phyloP scores from a whole-genome alignment of 92 coral and sea anemone genomes.

The Ricordea florida region DNA sequence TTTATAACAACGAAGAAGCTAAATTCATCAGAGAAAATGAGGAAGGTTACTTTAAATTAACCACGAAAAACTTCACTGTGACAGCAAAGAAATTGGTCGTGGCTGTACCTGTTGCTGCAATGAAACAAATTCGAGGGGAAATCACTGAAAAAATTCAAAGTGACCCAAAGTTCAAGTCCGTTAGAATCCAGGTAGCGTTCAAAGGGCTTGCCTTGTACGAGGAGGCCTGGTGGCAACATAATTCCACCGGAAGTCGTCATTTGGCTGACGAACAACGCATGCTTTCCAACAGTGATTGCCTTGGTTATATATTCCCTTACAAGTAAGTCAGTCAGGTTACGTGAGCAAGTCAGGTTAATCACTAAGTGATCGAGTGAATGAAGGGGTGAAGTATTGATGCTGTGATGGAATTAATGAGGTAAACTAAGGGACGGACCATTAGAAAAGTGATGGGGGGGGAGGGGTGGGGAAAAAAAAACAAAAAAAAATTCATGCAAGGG shows the following conservation, averaged over 20 bases:
- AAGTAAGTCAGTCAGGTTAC: neutral
- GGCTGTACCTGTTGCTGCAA: neutral
- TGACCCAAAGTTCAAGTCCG: neutral
- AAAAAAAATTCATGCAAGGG: too few species aligned
- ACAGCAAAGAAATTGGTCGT: neutral
- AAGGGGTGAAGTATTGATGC: too few species aligned
- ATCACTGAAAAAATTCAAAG: neutral
- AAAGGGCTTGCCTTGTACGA: neutral
- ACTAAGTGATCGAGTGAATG: too few species aligned
- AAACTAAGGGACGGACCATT: too few species aligned
- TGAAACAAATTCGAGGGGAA: neutral
- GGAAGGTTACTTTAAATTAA: neutral
- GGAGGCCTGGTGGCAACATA: neutral
- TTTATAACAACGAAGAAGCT: neutral
- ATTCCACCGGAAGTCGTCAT: neutral
- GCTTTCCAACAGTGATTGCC: neutral
- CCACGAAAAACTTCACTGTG: neutral
- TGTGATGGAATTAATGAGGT: too few species aligned
- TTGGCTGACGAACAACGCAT: neutral
- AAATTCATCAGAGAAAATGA: neutral
- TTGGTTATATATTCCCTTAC: neutral
- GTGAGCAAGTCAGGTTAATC: too few species aligned
- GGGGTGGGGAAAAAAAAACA: too few species aligned
- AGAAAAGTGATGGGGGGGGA: too few species aligned
- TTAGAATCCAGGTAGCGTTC: neutral